These are phyloP conservation scores for Tribolium freemani DNA, from an alignment of 2,888 invertebrate species.

Conservation along the genomic window DNA sequence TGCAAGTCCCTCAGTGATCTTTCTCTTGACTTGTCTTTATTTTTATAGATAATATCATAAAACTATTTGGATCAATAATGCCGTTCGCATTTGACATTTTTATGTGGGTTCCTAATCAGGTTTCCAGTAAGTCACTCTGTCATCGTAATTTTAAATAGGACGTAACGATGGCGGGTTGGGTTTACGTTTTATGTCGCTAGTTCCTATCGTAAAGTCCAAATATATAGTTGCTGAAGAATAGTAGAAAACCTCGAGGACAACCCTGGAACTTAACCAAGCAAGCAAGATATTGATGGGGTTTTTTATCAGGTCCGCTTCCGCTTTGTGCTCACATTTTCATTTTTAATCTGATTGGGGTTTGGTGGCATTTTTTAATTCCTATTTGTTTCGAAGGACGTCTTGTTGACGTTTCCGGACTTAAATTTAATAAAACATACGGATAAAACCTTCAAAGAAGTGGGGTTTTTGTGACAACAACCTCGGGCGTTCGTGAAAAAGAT, in stretches of 20 bases:
- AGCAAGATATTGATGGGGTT: conserved; percentile 14
- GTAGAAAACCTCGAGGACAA: conserved; percentile 4
- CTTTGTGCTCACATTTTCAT: conserved; percentile 20
- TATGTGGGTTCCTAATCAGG: background rate
- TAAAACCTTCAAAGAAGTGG: conserved; percentile 34
- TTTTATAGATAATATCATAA: background rate
- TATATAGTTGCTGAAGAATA: background rate
- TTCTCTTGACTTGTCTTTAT: background rate
- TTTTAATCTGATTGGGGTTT: conserved; percentile 12
- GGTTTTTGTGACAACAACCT: conserved; percentile 24
- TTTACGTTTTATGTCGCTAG: conserved; percentile 3
- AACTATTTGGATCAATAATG: background rate
- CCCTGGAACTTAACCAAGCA: background rate
- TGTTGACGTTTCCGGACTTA: conserved; percentile 33
- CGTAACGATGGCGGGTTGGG: background rate
- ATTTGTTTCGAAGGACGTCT: conserved; percentile 19
- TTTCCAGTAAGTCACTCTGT: background rate
- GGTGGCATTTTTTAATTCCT: background rate
- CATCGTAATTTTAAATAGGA: conserved; percentile 3
- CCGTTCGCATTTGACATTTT: background rate
- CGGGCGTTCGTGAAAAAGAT: conserved; percentile 6
- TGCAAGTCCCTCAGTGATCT: background rate
- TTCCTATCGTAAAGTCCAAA: background rate
- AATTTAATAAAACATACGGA: conserved; percentile 39
- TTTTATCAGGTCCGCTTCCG: conserved; percentile 24